Evolutionary conservation across 2,797 vertebrate species (phyloP).

Genomic region (Apogon hyalosoma): DNA sequence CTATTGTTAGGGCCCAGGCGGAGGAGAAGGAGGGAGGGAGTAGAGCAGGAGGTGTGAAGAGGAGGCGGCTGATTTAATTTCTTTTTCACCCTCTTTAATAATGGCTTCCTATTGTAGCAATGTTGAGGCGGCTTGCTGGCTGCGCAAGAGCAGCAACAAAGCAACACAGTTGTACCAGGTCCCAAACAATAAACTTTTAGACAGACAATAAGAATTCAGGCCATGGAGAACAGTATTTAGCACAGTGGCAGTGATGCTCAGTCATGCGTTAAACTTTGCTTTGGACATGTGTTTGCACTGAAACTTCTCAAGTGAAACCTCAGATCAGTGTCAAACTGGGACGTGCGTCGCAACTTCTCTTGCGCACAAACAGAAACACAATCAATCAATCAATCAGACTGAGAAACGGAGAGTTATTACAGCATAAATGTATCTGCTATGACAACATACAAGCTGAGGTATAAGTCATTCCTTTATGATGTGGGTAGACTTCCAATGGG

Average conservation of each 20-base stretch:
- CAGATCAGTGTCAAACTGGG: background rate
- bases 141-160: conserved; percentile 14
- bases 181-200: background rate
- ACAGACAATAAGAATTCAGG: background rate
- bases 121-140: conserved; percentile 26
- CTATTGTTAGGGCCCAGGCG: conserved; percentile 81
- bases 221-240: background rate
- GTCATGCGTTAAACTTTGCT: conserved; percentile 38
- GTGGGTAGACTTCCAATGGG: conserved; percentile 46
- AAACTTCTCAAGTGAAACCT: conserved; percentile 31
- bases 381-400: conserved; percentile 1
- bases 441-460: background rate
- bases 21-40: conserved; percentile 52
- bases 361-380: background rate
- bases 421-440: conserved; percentile 5
- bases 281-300: background rate
- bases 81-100: conserved; percentile 73
- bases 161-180: conserved; percentile 1
- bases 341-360: conserved; percentile 22
- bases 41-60: conserved; percentile 63
- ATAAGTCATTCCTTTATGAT: conserved; percentile 52
- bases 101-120: conserved; percentile 59
- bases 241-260: background rate
- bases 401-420: background rate
- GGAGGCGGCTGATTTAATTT: conserved; percentile 81